These are phyloP conservation scores for Nomada lathburiana DNA, from an alignment of 2,888 invertebrate species.

Conservation along the genomic window DNA sequence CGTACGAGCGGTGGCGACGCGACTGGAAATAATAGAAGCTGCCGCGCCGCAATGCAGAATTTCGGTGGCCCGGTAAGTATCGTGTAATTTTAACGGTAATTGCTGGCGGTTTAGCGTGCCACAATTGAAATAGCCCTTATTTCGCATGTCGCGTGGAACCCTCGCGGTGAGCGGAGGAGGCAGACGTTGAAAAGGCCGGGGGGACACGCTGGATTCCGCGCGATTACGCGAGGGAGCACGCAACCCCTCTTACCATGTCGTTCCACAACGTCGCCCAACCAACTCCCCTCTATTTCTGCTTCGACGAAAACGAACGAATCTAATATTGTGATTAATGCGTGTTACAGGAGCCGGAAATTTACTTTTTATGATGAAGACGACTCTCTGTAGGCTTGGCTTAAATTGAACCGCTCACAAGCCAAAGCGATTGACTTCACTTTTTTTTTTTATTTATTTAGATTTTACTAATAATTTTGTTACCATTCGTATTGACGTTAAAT, in stretches of 20 bases:
- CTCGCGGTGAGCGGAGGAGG: constrained; percentile 1
- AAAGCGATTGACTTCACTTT: not conserved
- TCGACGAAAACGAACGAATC: not conserved
- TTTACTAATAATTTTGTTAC: too few species aligned
- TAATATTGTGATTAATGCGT: constrained; percentile 26
- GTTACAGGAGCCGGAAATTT: not conserved
- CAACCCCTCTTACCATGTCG: not conserved
- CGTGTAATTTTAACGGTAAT: constrained; percentile 80
- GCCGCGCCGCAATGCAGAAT: constrained; percentile 77
- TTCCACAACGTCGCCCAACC: constrained; percentile 12
- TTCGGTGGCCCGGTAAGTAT: constrained; percentile 79
- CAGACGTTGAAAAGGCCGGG: constrained; percentile 23
- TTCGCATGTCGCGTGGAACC: constrained; percentile 37
- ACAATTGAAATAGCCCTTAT: constrained; percentile 79
- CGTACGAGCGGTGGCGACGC: constrained; percentile 50
- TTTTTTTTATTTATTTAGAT: not conserved
- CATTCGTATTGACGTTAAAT: too few species aligned
- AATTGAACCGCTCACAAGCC: not conserved
- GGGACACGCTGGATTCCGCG: constrained; percentile 44
- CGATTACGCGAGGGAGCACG: constrained; percentile 26
- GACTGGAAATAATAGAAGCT: constrained; percentile 77
- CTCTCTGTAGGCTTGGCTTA: not conserved
- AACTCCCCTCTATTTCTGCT: not conserved
- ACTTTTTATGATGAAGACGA: not conserved
- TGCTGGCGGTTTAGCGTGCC: constrained; percentile 74